A percentile compares a stretch with the other conserved stretches of the same genome.
These are phyloP conservation scores for Ardeotis arabs DNA, from an alignment of 2,113 vertebrate genomes.

Conservation along the genomic window DNA sequence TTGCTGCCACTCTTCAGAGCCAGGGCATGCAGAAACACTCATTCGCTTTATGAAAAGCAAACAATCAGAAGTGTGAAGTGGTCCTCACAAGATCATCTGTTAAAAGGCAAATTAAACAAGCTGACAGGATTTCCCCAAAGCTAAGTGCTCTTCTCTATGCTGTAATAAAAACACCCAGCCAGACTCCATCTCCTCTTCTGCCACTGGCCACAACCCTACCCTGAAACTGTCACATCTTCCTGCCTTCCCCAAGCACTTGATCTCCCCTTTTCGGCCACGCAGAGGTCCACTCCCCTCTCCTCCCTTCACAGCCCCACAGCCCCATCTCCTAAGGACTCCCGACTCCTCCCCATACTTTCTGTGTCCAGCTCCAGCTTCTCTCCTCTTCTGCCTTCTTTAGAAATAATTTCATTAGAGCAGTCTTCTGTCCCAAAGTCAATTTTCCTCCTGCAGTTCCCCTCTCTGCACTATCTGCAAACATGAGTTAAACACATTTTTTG, in stretches of 20 bases:
- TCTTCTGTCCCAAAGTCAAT: not conserved
- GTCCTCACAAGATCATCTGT: not conserved
- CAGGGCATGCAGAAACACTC: not conserved
- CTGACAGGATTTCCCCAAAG: not conserved
- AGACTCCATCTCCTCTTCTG: not conserved
- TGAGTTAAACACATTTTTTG: not conserved
- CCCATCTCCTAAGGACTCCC: accelerated
- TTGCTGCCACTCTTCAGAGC: not conserved
- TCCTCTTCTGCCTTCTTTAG: not conserved
- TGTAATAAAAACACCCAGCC: not conserved
- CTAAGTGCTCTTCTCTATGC: not conserved
- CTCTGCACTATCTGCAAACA: not conserved
- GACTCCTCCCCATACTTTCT: not conserved
- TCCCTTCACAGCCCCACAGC: not conserved
- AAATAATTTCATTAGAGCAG: accelerated
- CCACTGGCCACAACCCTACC: not conserved
- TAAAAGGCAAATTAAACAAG: not conserved
- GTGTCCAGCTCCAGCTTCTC: not conserved
- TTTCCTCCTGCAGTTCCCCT: not conserved
- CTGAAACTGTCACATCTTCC: accelerated
- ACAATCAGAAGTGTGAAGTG: not conserved
- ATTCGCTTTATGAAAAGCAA: not conserved
- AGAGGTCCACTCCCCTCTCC: not conserved
- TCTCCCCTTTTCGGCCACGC: not conserved
- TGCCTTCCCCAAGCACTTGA: not conserved